Percentiles rank a stretch among this genome's conserved stretches.
Conservation (phyloP, 2,888 invertebrate genomes). For the Cheilosia vernalis region DNA sequence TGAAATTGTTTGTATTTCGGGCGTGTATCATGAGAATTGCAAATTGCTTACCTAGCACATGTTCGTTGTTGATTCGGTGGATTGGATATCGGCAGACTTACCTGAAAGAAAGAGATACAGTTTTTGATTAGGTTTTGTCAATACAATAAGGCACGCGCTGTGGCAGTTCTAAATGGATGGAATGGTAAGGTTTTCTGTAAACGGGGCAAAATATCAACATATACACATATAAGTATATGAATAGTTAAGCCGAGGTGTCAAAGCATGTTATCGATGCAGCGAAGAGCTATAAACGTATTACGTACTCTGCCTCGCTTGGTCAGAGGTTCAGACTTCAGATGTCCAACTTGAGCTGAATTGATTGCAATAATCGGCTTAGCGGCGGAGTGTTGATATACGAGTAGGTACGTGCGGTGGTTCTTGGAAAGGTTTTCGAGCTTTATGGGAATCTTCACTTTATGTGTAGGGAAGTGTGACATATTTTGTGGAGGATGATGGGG, state of each 20-base stretch:
- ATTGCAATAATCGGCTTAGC: conserved; percentile 41
- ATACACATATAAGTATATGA: neutral
- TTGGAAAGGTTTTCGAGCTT: too few relatives aligned
- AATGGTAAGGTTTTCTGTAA: neutral
- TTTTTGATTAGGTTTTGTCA: conserved; percentile 14
- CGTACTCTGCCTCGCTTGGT: conserved; percentile 9
- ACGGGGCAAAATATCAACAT: neutral
- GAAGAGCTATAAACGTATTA: conserved; percentile 11
- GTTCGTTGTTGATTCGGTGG: neutral
- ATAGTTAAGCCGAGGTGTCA: conserved; percentile 4
- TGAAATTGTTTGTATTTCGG: conserved; percentile 15
- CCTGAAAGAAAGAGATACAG: conserved; percentile 49
- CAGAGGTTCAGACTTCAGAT: neutral
- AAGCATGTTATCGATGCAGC: neutral
- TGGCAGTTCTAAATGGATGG: conserved; percentile 1
- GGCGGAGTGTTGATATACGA: neutral
- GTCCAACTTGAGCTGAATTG: conserved; percentile 35
- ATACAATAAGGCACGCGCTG: conserved; percentile 6
- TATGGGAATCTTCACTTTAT: too few relatives aligned
- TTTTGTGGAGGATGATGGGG: too few relatives aligned
- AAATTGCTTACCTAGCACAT: conserved; percentile 30
- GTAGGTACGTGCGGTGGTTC: too few relatives aligned
- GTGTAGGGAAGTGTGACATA: too few relatives aligned
- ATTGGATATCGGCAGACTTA: conserved; percentile 37
- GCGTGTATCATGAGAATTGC: conserved; percentile 14